phyloP scores from a whole-genome alignment of 37 sponge, comb jelly and placozoan species.

The Oscarella lobularis region DNA sequence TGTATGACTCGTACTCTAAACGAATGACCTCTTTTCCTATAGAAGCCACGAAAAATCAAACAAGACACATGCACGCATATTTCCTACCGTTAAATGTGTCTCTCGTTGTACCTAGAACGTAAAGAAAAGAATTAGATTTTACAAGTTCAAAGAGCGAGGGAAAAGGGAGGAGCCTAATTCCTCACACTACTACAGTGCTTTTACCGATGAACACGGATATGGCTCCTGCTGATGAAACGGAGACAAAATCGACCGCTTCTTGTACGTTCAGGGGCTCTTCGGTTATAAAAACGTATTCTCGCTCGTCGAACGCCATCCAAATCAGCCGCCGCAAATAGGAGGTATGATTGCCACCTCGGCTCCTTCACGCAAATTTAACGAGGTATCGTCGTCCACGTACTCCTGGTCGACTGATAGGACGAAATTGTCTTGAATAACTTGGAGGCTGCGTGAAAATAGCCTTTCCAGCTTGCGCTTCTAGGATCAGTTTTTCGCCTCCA shows the following conservation, averaged over 20 bases:
- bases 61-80: not conserved
- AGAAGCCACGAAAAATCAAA: slow-evolving; percentile 1
- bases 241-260: slow-evolving; percentile 24
- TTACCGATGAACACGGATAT: slow-evolving; percentile 65
- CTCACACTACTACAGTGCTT: not conserved
- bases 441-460: no score
- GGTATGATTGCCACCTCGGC: slow-evolving; percentile 83
- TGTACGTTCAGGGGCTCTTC: slow-evolving; percentile 21
- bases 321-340: slow-evolving; percentile 88
- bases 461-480: no score
- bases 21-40: slow-evolving; percentile 57
- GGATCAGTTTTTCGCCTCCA: no score
- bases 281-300: slow-evolving; percentile 25
- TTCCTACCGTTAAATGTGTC: slow-evolving; percentile 58
- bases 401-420: slow-evolving; percentile 67
- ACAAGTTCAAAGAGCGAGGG: no score
- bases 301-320: not conserved
- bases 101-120: slow-evolving; percentile 54
- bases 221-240: slow-evolving; percentile 39
- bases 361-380: slow-evolving; percentile 27
- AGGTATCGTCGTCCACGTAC: slow-evolving; percentile 31
- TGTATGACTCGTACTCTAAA: slow-evolving; percentile 88
- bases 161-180: not conserved
- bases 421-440: slow-evolving; percentile 21
- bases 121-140: no score